Conservation (phyloP, 2,888 invertebrate species). For the Aphrophora alni region DNA sequence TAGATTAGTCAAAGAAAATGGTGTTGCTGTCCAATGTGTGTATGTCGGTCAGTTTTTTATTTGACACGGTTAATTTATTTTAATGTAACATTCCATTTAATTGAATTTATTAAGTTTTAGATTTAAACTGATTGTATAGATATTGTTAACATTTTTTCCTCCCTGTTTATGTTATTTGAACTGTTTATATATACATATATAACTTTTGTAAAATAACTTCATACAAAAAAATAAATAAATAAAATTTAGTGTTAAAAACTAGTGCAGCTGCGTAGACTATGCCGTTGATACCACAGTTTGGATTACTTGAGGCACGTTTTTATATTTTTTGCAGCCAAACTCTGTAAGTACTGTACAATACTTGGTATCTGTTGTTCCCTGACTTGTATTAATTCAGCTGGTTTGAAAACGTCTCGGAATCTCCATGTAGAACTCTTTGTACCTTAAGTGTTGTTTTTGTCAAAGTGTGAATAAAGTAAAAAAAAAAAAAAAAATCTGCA, state of each 20-base stretch:
- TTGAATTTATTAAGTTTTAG: slow-evolving; percentile 37
- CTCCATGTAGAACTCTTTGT: slow-evolving; percentile 38
- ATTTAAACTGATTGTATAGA: slow-evolving; percentile 40
- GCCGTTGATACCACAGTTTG: slow-evolving; percentile 20
- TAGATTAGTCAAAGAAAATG: neutral
- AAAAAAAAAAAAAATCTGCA: slow-evolving; percentile 35
- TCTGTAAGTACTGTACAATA: neutral
- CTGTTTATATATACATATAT: slow-evolving; percentile 13
- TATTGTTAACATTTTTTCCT: slow-evolving; percentile 23
- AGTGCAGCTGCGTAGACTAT: slow-evolving; percentile 16
- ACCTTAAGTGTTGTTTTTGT: slow-evolving; percentile 41
- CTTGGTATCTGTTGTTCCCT: neutral
- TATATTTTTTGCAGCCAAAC: neutral
- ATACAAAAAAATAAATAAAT: slow-evolving; percentile 23
- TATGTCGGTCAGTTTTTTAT: slow-evolving; percentile 28
- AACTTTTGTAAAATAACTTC: slow-evolving; percentile 40
- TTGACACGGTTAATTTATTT: neutral
- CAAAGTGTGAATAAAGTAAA: slow-evolving; percentile 37
- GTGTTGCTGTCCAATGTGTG: slow-evolving; percentile 36
- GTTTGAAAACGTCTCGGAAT: neutral
- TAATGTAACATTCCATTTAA: slow-evolving; percentile 40
- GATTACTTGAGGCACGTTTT: slow-evolving; percentile 13
- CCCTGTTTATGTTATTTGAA: slow-evolving; percentile 33
- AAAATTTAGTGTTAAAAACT: slow-evolving; percentile 20
- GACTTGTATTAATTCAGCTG: neutral